Percentiles rank a stretch among this genome's conserved stretches.
Conservation (phyloP, 2,888 invertebrate species). For the Tenthredo notha region DNA sequence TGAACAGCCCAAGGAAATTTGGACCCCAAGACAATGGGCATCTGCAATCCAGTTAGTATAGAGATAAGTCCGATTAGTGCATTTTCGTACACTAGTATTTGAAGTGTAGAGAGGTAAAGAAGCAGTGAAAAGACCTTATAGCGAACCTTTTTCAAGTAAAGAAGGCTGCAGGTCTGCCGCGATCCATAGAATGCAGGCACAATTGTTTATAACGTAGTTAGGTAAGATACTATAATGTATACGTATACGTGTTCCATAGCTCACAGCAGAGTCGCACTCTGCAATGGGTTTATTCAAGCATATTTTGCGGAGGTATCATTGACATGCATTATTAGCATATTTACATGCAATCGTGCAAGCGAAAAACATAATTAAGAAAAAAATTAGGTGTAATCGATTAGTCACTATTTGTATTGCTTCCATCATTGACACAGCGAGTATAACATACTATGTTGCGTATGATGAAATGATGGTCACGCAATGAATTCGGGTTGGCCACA, state of each 20-base stretch:
- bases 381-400: not conserved
- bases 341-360: constrained; percentile 33
- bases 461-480: not conserved
- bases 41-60: too few species aligned
- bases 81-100: not conserved
- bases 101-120: not conserved
- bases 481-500: not conserved
- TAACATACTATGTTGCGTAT: not conserved
- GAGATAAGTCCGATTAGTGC: not conserved
- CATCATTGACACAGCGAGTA: constrained; percentile 1
- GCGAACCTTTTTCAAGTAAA: constrained; percentile 78
- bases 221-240: constrained; percentile 45
- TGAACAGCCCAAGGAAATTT: too few species aligned
- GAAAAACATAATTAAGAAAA: not conserved
- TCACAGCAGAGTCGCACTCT: constrained; percentile 66
- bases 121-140: constrained; percentile 61
- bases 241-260: constrained; percentile 66
- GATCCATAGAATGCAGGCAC: constrained; percentile 72
- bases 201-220: constrained; percentile 69
- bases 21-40: too few species aligned
- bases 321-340: constrained; percentile 17
- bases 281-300: constrained; percentile 32
- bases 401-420: not conserved
- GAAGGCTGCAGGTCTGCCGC: constrained; percentile 78
- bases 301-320: constrained; percentile 21